Conservation (phyloP, 1,140 invertebrate genomes). For the Harlomillsia oculata region DNA sequence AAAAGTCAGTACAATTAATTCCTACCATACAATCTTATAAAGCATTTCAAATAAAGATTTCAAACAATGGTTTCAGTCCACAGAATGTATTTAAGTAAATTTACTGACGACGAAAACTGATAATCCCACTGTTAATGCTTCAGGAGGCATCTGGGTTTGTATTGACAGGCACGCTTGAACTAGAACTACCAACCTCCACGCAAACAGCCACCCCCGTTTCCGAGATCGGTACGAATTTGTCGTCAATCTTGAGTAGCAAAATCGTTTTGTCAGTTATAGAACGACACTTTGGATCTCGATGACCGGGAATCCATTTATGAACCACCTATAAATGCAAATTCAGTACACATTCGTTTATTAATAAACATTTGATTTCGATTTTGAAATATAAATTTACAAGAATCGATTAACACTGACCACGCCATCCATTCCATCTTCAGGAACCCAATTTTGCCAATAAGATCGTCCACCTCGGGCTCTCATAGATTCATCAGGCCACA, state of each 20-base stretch:
- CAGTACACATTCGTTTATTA: neutral
- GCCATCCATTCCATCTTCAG: conserved; percentile 81
- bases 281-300: conserved; percentile 68
- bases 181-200: too few species aligned
- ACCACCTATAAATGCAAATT: conserved; percentile 51
- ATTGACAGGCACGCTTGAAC: too few species aligned
- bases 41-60: too few species aligned
- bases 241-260: conserved; percentile 80
- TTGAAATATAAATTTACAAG: neutral
- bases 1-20: too few species aligned
- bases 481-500: conserved; percentile 79
- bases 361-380: neutral
- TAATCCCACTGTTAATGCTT: too few species aligned
- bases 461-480: conserved; percentile 69
- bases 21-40: too few species aligned
- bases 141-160: too few species aligned
- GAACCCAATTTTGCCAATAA: conserved; percentile 81
- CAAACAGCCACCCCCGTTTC: conserved; percentile 70
- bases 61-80: too few species aligned
- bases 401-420: conserved; percentile 44
- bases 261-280: conserved; percentile 86
- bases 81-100: too few species aligned
- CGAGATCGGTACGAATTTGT: conserved; percentile 84
- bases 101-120: too few species aligned
- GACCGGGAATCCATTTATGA: conserved; percentile 82